phyloP scores from a whole-genome alignment of 2,797 vertebrate genomes.

The Chaetophractus vellerosus region DNA sequence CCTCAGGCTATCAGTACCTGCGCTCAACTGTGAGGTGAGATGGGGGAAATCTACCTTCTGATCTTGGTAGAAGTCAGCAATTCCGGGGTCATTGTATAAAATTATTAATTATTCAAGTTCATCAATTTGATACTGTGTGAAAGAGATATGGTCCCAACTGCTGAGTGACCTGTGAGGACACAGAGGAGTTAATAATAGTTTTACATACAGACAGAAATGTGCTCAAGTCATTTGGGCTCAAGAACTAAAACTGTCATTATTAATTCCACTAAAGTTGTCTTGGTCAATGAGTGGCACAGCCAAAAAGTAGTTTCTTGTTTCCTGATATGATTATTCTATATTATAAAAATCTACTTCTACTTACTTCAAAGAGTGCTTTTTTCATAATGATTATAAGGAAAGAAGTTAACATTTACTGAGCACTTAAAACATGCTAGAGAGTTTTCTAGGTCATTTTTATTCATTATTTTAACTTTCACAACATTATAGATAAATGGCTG shows the following conservation, averaged over 20 bases:
- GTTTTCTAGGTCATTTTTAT: neutral
- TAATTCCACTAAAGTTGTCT: neutral
- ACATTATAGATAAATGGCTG: neutral
- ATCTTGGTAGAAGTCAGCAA: neutral
- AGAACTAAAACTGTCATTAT: neutral
- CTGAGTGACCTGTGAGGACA: too few species aligned
- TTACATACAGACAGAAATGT: neutral
- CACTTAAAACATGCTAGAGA: neutral
- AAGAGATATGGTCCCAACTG: accelerated
- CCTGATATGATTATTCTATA: neutral
- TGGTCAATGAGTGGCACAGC: neutral
- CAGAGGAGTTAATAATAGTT: neutral
- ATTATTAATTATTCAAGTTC: neutral
- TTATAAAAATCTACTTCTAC: neutral
- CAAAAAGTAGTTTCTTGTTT: neutral
- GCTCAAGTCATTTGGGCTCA: neutral
- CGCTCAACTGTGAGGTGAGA: conserved; percentile 97
- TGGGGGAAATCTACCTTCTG: too few species aligned
- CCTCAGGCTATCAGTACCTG: conserved; percentile 98
- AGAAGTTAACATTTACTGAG: neutral
- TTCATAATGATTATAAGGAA: neutral
- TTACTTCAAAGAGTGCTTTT: neutral
- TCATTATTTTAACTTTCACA: neutral
- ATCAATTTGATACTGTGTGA: neutral
- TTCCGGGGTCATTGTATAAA: neutral